A percentile compares a stretch with the other conserved stretches of the same genome.
Conservation (phyloP, 2,888 invertebrate species). For the Tachina lurida region DNA sequence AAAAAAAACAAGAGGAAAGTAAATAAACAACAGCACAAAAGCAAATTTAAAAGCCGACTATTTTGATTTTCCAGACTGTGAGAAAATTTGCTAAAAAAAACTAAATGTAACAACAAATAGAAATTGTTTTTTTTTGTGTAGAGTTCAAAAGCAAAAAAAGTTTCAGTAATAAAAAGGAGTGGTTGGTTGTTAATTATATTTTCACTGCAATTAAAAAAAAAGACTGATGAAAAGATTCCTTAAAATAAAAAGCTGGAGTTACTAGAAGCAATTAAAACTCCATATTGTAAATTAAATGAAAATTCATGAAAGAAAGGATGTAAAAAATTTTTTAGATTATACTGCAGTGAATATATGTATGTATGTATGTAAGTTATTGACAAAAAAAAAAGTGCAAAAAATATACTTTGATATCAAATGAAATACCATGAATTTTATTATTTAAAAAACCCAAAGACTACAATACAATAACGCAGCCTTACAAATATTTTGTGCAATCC, state of each 20-base stretch:
- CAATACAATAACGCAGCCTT: not conserved
- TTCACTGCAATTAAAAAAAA: not conserved
- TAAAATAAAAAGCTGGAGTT: not conserved
- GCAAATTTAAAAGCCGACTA: slow-evolving; percentile 56
- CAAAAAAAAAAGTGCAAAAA: too few species aligned
- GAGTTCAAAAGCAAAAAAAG: not conserved
- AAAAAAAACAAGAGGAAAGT: slow-evolving; percentile 3
- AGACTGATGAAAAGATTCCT: slow-evolving; percentile 4
- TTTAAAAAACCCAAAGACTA: not conserved
- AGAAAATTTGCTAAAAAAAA: slow-evolving; percentile 21
- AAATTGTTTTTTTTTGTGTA: not conserved
- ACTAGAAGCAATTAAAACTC: too few species aligned
- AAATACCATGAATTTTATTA: not conserved
- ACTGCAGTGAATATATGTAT: too few species aligned
- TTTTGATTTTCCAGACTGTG: slow-evolving; percentile 49
- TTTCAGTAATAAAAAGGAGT: slow-evolving; percentile 45
- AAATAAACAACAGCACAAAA: slow-evolving; percentile 39
- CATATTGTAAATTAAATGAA: not conserved
- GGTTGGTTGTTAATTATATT: slow-evolving; percentile 18
- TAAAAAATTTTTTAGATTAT: too few species aligned
- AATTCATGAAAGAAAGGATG: too few species aligned
- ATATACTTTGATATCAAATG: not conserved
- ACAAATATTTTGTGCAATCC: slow-evolving; percentile 13
- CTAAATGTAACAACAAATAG: not conserved
- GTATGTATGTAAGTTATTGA: too few species aligned